Evolutionary conservation across 2,113 vertebrate species (phyloP).

Genomic region (Calyptomena viridis): DNA sequence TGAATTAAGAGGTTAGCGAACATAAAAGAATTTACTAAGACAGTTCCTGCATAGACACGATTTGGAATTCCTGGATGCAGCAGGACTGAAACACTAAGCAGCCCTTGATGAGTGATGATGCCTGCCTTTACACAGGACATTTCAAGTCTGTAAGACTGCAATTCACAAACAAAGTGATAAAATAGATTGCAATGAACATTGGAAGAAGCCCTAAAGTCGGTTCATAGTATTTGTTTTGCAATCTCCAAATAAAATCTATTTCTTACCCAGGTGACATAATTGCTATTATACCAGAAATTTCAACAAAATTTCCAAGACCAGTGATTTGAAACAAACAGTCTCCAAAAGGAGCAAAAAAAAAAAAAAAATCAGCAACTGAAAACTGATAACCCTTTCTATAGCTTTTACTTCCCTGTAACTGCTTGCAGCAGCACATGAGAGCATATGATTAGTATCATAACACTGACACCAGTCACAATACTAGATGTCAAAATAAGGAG

Average conservation of each 20-base stretch:
- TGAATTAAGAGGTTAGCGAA: neutral
- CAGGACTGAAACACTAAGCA: neutral
- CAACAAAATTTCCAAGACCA: neutral
- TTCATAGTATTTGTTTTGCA: neutral
- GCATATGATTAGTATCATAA: neutral
- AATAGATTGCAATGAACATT: neutral
- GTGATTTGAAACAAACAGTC: neutral
- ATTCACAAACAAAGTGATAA: neutral
- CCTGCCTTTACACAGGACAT: neutral
- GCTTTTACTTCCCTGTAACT: neutral
- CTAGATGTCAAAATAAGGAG: neutral
- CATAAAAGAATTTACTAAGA: neutral
- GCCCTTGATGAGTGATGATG: neutral
- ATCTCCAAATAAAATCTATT: neutral
- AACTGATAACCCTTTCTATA: neutral
- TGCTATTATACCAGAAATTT: neutral
- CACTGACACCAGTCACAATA: neutral
- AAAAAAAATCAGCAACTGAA: neutral
- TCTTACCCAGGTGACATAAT: neutral
- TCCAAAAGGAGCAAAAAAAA: neutral
- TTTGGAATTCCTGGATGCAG: neutral
- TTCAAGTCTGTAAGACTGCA: neutral
- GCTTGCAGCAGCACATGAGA: neutral
- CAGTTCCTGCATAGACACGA: neutral
- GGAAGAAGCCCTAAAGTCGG: neutral